Evolutionary conservation across 2,888 invertebrate species (phyloP), one percentile per base, ranked within the genome.

Genomic region (Orthonychiurus folsomi): DNA sequence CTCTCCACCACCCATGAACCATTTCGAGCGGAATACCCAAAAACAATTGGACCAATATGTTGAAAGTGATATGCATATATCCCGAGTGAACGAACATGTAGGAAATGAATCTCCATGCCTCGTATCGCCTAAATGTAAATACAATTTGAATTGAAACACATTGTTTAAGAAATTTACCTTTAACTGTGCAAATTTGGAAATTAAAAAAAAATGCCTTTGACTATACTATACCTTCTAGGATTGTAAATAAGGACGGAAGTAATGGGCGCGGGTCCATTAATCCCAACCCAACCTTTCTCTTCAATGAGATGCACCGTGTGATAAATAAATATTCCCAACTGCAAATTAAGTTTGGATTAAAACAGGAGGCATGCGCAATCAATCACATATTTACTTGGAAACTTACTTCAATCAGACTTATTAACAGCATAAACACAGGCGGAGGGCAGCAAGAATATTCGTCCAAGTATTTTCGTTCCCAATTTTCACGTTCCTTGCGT

Each of bases 11-110:
- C 70, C 87, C 85, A 78, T 97, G 96, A 0, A 96, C 95, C 85
- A 97, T 87, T 79, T 99, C 97, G 66, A 99, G 78, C 0, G 96
- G 94, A 12, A 95, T 37, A 0, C 97, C 97, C 63, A 99, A 82
- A 77, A 95, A 82, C 64, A 97, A 80, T 78, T 97, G 96, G 65
- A 95, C 91, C 60, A 93, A 78, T 25, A 95, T 80, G 78, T 99
- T 97, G 74, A 93, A 90, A 66, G 90, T 79, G 48, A 97, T 81
- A 77, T 99, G 97, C 75, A 62, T 84, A 81, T 76, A 89, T 88
- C 93, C 93, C 66, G 92, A 88, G 78, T 96, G 96, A 25, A 96
- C 91, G 76, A 96, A 86, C 93, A 95, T 95, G 76, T 99, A 99
- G 0, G 91, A 88, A 56, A 94, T 74, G 77, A 86, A 97, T 74